A percentile compares a stretch with the other conserved stretches of the same genome.
Evolutionary conservation across 1,140 invertebrate species (phyloP).

Genomic region (Acyrthosiphon pisum): DNA sequence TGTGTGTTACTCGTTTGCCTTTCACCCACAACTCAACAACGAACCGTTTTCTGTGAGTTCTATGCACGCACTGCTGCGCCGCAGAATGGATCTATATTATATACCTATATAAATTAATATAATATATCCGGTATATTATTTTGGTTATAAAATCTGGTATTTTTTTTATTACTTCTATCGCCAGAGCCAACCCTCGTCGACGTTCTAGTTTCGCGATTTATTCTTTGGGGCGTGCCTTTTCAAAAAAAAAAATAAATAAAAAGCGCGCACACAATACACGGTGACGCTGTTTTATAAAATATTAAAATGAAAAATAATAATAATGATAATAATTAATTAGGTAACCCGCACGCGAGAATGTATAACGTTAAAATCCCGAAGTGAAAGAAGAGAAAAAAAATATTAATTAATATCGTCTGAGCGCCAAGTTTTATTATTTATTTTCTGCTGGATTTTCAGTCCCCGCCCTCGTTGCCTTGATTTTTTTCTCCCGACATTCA

Average conservation of each 20-base stretch:
- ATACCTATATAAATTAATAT: neutral
- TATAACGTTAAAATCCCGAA: slow-evolving; percentile 13
- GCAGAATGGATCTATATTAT: neutral
- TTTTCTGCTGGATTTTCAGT: slow-evolving; percentile 24
- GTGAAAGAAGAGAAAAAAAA: neutral
- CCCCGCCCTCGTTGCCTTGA: neutral
- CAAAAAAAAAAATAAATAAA: neutral
- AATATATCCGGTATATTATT: neutral
- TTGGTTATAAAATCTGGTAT: neutral
- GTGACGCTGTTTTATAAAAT: neutral
- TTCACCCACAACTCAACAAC: slow-evolving; percentile 40
- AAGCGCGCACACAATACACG: neutral
- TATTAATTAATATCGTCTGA: slow-evolving; percentile 20
- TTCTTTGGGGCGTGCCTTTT: neutral
- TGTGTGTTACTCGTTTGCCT: neutral
- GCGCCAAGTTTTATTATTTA: slow-evolving; percentile 29
- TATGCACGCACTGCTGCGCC: neutral
- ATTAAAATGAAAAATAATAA: neutral
- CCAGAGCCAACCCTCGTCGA: neutral
- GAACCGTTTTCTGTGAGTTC: slow-evolving; percentile 1
- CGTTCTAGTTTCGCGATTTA: neutral
- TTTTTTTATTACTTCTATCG: neutral
- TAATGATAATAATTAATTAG: slow-evolving; percentile 37
- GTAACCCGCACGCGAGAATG: neutral
- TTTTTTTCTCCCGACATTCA: neutral